Conservation (phyloP, 1,140 invertebrate genomes). For the Lordiphosa stackelbergi region DNA sequence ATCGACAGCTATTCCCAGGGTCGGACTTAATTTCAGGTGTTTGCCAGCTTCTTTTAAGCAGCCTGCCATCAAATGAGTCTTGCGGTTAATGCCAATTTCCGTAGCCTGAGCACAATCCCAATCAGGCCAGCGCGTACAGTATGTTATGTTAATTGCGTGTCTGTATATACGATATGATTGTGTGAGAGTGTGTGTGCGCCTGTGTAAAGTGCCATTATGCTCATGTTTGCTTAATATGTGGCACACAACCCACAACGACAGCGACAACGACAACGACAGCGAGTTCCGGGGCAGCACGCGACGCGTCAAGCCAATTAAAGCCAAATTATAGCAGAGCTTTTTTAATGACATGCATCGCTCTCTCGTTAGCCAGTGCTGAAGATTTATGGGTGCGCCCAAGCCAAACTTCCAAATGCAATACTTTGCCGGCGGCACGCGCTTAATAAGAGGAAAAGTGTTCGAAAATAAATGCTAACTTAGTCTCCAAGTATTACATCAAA, state of each 20-base stretch:
- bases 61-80: slow-evolving; percentile 25
- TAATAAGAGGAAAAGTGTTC: slow-evolving; percentile 23
- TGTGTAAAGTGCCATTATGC: slow-evolving; percentile 66
- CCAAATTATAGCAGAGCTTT: slow-evolving; percentile 64
- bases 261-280: slow-evolving; percentile 27
- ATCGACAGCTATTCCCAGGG: not conserved
- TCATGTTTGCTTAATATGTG: slow-evolving; percentile 72
- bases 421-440: slow-evolving; percentile 58
- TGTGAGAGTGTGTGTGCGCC: slow-evolving; percentile 17
- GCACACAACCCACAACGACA: slow-evolving; percentile 38
- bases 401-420: slow-evolving; percentile 28
- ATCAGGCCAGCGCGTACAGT: slow-evolving; percentile 64
- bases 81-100: slow-evolving; percentile 53
- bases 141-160: slow-evolving; percentile 69
- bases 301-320: slow-evolving; percentile 70
- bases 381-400: slow-evolving; percentile 58
- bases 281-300: slow-evolving; percentile 42
- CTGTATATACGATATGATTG: slow-evolving; percentile 11
- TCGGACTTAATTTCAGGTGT: not conserved
- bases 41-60: slow-evolving; percentile 17
- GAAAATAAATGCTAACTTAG: slow-evolving; percentile 15
- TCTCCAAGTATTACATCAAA: slow-evolving; percentile 47
- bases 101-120: slow-evolving; percentile 27
- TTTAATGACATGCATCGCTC: slow-evolving; percentile 66
- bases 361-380: slow-evolving; percentile 27